phyloP scores from a whole-genome alignment of 2,113 vertebrate species.

The Delphinapterus leucas region DNA sequence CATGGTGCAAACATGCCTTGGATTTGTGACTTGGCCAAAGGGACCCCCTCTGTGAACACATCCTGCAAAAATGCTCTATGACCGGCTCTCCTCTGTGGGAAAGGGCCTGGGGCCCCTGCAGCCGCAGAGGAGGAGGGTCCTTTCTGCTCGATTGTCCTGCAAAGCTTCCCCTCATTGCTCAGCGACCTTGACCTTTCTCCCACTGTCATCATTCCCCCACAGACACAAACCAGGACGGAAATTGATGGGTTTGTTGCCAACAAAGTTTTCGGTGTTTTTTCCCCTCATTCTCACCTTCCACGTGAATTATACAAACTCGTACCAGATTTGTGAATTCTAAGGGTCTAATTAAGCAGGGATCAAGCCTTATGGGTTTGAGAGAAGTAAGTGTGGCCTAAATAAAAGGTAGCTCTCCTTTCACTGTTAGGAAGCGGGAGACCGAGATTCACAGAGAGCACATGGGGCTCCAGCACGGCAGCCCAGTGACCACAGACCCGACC shows the following conservation, averaged over 20 bases:
- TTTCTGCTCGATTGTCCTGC: accelerated
- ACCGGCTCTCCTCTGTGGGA: neutral
- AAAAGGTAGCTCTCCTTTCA: neutral
- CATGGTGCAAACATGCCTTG: accelerated
- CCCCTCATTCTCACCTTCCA: neutral
- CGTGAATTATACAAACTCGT: neutral
- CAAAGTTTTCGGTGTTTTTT: neutral
- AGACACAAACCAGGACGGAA: neutral
- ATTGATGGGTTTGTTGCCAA: neutral
- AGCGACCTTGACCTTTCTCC: neutral
- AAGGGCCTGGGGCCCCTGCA: neutral
- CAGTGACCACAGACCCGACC: accelerated
- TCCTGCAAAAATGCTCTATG: too few species aligned
- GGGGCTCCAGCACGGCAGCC: neutral
- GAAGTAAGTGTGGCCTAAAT: neutral
- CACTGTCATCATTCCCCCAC: neutral
- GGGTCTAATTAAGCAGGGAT: neutral
- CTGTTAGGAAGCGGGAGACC: neutral
- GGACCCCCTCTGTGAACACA: neutral
- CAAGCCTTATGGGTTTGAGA: neutral
- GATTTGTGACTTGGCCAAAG: neutral
- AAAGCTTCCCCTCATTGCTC: neutral
- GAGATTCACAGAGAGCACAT: accelerated
- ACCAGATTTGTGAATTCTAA: neutral
- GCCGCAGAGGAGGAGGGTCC: neutral